Conservation (phyloP, 2,113 vertebrate species). For the Regulus satrapa region DNA sequence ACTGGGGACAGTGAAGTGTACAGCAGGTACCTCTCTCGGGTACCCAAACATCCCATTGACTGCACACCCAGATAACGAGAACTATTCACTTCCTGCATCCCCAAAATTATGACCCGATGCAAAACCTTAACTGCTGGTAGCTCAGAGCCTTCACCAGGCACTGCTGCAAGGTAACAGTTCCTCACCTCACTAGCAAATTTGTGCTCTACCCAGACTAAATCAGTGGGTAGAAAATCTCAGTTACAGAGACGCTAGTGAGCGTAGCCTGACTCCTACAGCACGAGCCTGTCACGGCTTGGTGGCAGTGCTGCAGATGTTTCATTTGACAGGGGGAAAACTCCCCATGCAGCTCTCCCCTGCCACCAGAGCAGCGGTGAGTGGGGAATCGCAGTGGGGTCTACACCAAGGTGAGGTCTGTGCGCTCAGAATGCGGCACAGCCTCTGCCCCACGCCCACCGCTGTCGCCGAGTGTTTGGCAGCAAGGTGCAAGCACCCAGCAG, state of each 20-base stretch:
- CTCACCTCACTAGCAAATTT: background rate
- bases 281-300: accelerated
- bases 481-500: background rate
- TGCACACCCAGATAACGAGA: background rate
- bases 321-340: background rate
- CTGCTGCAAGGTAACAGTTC: background rate
- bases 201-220: background rate
- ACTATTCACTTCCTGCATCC: background rate
- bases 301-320: background rate
- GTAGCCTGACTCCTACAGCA: accelerated
- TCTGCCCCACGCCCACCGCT: accelerated
- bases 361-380: too few species aligned
- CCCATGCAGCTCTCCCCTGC: accelerated
- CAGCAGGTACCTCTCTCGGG: background rate
- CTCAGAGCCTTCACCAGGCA: background rate
- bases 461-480: accelerated
- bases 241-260: background rate
- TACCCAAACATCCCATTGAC: accelerated
- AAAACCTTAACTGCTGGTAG: background rate
- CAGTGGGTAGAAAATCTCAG: background rate
- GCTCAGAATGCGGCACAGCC: background rate
- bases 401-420: accelerated
- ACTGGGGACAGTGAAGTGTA: background rate
- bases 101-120: background rate
- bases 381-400: background rate